These are phyloP conservation scores for Pachyuromys duprasi DNA, from an alignment of 2,797 vertebrate species.

Conservation along the genomic window DNA sequence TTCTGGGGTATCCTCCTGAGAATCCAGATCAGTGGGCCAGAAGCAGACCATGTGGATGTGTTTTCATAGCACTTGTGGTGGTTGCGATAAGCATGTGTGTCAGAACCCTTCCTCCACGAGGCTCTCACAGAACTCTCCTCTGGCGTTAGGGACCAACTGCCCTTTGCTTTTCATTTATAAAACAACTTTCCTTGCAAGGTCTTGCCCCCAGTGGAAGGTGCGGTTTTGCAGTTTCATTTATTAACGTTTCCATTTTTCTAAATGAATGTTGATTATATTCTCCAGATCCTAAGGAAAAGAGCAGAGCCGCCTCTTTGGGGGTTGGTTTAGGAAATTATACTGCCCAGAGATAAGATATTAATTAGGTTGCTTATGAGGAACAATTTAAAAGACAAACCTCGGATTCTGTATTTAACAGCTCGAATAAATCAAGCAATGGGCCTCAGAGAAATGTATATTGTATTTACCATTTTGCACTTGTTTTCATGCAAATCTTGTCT, in stretches of 20 bases:
- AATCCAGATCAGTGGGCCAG: conserved; percentile 3
- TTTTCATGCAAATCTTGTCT: conserved; percentile 26
- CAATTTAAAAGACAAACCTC: conserved; percentile 56
- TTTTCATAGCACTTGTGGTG: conserved; percentile 1
- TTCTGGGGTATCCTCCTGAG: not conserved
- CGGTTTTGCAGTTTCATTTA: conserved; percentile 61
- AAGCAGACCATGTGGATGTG: not conserved
- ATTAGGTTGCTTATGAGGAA: conserved; percentile 71
- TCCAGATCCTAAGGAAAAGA: conserved; percentile 61
- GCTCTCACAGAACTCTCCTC: conserved; percentile 2
- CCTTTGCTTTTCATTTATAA: conserved; percentile 66
- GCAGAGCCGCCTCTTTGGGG: conserved; percentile 55
- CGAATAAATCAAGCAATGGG: conserved; percentile 56
- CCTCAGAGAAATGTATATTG: conserved; percentile 58
- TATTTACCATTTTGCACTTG: conserved; percentile 49
- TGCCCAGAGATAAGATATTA: conserved; percentile 65
- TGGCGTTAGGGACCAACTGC: not conserved
- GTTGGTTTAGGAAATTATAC: conserved; percentile 66
- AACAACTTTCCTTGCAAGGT: conserved; percentile 35
- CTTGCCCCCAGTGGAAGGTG: conserved; percentile 35
- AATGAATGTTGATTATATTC: conserved; percentile 61
- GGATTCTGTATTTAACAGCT: conserved; percentile 55
- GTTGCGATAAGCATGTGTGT: conserved; percentile 7
- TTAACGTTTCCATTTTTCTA: conserved; percentile 57
- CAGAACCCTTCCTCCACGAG: not conserved